Evolutionary conservation across 2,113 vertebrate species (phyloP).

Genomic region (Mormyrus iriodes): DNA sequence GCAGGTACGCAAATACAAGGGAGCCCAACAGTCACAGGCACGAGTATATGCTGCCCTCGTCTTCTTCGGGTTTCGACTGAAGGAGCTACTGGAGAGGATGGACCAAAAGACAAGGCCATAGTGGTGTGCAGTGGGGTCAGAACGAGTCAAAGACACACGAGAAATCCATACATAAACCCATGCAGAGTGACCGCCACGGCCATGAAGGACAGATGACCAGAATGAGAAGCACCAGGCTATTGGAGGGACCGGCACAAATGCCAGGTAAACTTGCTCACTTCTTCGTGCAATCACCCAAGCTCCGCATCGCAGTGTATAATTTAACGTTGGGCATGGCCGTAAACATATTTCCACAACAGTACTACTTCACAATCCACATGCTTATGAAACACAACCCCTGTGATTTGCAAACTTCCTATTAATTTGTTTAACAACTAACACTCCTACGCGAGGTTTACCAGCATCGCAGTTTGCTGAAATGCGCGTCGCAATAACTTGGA

Average conservation of each 20-base stretch:
- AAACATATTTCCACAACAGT: not conserved
- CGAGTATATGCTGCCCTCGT: not conserved
- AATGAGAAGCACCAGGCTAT: not conserved
- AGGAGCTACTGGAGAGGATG: not conserved
- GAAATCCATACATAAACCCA: not conserved
- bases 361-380: not conserved
- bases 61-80: not conserved
- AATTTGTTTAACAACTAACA: not conserved
- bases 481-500: not conserved
- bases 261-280: not conserved
- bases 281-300: not conserved
- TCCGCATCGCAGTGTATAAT: not conserved
- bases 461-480: not conserved
- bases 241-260: not conserved
- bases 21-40: not conserved
- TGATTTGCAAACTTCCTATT: not conserved
- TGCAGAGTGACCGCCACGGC: not conserved
- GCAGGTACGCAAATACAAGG: not conserved
- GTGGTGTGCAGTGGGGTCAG: not conserved
- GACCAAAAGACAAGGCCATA: not conserved
- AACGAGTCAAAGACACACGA: not conserved
- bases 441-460: not conserved
- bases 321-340: not conserved
- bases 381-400: not conserved
- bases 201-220: not conserved